Conservation (phyloP, 92 coral and sea anemone species). For the Paragorgia papillata region DNA sequence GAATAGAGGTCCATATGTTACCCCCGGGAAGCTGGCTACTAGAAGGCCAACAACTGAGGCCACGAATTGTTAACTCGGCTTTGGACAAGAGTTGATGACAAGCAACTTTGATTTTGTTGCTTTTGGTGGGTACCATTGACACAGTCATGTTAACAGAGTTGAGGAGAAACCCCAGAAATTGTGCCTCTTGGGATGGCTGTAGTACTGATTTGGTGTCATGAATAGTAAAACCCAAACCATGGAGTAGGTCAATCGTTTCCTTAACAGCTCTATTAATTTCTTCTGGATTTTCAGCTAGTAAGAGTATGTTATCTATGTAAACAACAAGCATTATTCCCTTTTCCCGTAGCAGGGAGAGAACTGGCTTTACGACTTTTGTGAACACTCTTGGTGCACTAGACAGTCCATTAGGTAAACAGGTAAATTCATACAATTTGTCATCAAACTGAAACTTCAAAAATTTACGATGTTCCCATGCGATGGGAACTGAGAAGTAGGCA, state of each 20-base stretch:
- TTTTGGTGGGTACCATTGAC: background rate
- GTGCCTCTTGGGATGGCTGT: background rate
- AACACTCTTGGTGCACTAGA: background rate
- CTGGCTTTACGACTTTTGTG: constrained; percentile 12
- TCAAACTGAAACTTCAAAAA: background rate
- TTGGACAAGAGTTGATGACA: background rate
- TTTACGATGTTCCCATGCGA: background rate
- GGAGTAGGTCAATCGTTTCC: background rate
- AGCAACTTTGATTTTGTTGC: background rate
- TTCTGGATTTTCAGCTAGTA: background rate
- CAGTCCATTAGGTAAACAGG: constrained; percentile 3
- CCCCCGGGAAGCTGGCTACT: constrained; percentile 54
- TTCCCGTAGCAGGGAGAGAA: background rate
- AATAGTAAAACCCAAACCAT: background rate
- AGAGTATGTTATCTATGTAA: background rate
- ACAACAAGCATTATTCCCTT: background rate
- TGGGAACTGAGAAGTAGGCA: constrained; percentile 8
- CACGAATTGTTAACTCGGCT: background rate
- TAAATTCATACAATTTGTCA: background rate
- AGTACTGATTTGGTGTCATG: background rate
- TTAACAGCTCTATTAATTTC: background rate
- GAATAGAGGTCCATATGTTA: constrained; percentile 43
- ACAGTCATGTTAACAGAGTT: background rate
- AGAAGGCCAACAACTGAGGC: constrained; percentile 48
- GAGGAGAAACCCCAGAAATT: background rate